Evolutionary conservation across 2,113 vertebrate species (phyloP).

Genomic region (Hydrolagus affinis): DNA sequence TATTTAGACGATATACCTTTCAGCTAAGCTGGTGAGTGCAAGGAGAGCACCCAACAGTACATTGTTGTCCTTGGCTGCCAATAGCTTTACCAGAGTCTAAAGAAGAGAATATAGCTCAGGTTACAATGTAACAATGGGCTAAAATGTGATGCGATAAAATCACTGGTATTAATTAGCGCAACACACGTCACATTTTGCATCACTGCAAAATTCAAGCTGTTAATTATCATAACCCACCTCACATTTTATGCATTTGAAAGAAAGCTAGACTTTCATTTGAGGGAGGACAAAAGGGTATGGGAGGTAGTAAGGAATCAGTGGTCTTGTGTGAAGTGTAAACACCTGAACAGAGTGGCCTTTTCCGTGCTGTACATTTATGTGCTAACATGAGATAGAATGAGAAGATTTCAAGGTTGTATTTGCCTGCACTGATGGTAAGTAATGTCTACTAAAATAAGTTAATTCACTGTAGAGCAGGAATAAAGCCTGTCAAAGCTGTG

Average conservation of each 20-base stretch:
- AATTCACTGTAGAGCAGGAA: too few species aligned
- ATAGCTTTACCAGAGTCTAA: conserved; percentile 73
- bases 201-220: not conserved
- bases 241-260: not conserved
- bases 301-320: not conserved
- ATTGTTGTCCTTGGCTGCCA: conserved; percentile 62
- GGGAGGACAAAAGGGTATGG: not conserved
- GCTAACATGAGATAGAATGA: too few species aligned
- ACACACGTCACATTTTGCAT: not conserved
- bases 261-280: not conserved
- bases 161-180: too few species aligned
- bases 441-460: too few species aligned
- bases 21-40: conserved; percentile 68
- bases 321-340: not conserved
- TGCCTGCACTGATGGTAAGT: too few species aligned
- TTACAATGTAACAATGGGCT: not conserved
- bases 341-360: not conserved
- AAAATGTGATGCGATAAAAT: too few species aligned
- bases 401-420: too few species aligned
- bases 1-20: conserved; percentile 54
- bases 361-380: too few species aligned
- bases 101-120: conserved; percentile 29
- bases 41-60: conserved; percentile 73
- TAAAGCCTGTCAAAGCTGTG: too few species aligned
- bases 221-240: not conserved